phyloP scores from a whole-genome alignment of 2,797 vertebrate species.

The Malurus splendens region DNA sequence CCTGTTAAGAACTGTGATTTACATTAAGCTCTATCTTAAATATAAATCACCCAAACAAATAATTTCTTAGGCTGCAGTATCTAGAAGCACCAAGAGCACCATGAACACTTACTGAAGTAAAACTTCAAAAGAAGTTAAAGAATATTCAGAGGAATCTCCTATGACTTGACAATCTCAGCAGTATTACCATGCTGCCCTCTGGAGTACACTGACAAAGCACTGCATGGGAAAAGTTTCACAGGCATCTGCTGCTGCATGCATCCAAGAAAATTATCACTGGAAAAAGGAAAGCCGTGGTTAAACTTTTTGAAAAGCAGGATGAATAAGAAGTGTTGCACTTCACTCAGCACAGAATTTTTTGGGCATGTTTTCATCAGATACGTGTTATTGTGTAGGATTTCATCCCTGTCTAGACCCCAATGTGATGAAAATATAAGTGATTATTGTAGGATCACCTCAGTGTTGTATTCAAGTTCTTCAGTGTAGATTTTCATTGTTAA shows the following conservation, averaged over 20 bases:
- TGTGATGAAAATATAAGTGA: neutral
- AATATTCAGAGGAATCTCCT: neutral
- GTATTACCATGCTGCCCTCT: conserved; percentile 72
- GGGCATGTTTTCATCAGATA: neutral
- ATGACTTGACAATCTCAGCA: neutral
- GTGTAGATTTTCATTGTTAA: neutral
- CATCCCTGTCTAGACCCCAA: neutral
- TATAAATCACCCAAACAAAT: neutral
- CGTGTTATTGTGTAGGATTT: neutral
- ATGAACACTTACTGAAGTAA: neutral
- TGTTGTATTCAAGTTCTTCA: neutral
- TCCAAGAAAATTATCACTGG: neutral
- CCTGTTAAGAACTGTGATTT: neutral
- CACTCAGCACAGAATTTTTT: neutral
- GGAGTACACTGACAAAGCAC: conserved; percentile 46
- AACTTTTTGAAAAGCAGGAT: neutral
- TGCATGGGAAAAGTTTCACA: neutral
- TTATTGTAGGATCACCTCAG: neutral
- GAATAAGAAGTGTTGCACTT: neutral
- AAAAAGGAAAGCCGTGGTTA: neutral
- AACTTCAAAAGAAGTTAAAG: neutral
- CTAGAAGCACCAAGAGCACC: neutral
- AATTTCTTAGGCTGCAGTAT: neutral
- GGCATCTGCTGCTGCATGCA: neutral
- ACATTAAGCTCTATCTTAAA: neutral